phyloP scores from a whole-genome alignment of 2,113 vertebrate species.

The Crotalus viridis region DNA sequence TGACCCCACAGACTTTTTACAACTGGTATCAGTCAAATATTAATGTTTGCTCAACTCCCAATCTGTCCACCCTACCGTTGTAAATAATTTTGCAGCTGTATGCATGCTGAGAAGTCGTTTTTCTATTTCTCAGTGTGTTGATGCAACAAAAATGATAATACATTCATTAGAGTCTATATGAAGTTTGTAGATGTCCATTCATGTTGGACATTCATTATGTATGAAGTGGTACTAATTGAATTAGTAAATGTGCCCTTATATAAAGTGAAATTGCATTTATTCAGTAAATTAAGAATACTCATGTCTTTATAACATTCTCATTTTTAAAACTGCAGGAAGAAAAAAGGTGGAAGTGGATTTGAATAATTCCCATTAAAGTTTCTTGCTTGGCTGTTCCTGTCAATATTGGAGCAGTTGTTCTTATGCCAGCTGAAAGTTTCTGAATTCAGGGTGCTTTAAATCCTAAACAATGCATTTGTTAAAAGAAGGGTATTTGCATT shows the following conservation, averaged over 20 bases:
- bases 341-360: background rate
- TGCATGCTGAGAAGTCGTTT: background rate
- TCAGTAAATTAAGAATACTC: background rate
- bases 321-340: background rate
- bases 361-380: background rate
- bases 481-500: background rate
- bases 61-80: background rate
- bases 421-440: background rate
- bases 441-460: background rate
- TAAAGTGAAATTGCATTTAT: slow-evolving; percentile 9
- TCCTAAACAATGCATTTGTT: background rate
- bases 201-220: background rate
- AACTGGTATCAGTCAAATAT: background rate
- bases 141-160: background rate
- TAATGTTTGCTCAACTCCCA: background rate
- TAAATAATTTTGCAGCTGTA: background rate
- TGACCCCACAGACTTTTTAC: background rate
- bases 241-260: background rate
- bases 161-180: background rate
- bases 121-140: background rate
- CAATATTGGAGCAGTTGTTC: background rate
- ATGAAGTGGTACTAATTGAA: background rate
- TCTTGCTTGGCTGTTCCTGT: slow-evolving; percentile 5
- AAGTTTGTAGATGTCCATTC: background rate
- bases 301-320: background rate